phyloP scores from a whole-genome alignment of 2,888 invertebrate genomes.

The Furcula furcula region DNA sequence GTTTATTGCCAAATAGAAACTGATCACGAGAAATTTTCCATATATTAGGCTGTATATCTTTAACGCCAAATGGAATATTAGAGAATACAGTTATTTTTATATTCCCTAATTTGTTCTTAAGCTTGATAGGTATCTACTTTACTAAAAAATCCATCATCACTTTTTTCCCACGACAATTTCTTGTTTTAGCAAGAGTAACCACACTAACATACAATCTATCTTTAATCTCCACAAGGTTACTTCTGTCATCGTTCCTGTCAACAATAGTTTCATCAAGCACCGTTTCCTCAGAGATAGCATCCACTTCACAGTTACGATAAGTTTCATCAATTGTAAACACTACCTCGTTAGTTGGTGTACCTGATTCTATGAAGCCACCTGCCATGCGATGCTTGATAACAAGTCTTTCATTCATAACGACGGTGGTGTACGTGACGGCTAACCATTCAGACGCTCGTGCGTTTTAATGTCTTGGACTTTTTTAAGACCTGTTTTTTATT shows the following conservation, averaged over 20 bases:
- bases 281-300: slow-evolving; percentile 22
- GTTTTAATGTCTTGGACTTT: slow-evolving; percentile 12
- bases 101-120: too few species aligned
- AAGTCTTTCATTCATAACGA: slow-evolving; percentile 63
- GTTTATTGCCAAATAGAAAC: too few species aligned
- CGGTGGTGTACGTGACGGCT: slow-evolving; percentile 50
- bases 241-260: neutral
- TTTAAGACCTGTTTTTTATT: slow-evolving; percentile 32
- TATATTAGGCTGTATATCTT: too few species aligned
- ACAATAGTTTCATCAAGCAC: slow-evolving; percentile 10
- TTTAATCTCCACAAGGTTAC: neutral
- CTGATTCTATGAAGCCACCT: slow-evolving; percentile 57
- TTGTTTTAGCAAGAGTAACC: neutral
- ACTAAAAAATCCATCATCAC: too few species aligned
- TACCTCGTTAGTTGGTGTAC: slow-evolving; percentile 32
- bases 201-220: too few species aligned
- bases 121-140: too few species aligned
- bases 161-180: slow-evolving; percentile 2
- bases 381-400: slow-evolving; percentile 61
- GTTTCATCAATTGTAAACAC: slow-evolving; percentile 24
- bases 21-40: too few species aligned
- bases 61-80: too few species aligned
- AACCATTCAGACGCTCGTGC: slow-evolving; percentile 18
- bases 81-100: too few species aligned
- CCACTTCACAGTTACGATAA: slow-evolving; percentile 17